These are phyloP conservation scores for Exocentrus adspersus DNA, from an alignment of 2,888 invertebrate genomes.

Conservation along the genomic window DNA sequence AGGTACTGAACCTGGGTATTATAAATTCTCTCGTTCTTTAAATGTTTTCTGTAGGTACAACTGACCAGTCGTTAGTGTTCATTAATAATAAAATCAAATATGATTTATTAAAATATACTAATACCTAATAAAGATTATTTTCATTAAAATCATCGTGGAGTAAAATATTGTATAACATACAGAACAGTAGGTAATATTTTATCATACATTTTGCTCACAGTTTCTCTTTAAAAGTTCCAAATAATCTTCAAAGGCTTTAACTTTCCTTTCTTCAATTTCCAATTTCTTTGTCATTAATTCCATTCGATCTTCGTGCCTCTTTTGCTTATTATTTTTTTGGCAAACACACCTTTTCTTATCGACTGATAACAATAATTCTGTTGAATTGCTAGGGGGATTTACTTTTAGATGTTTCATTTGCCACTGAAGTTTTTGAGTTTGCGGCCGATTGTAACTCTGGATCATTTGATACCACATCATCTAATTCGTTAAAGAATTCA, in stretches of 20 bases:
- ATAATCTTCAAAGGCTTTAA: slow-evolving; percentile 37
- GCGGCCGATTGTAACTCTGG: slow-evolving; percentile 18
- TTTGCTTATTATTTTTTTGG: slow-evolving; percentile 33
- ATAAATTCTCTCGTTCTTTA: too few species aligned
- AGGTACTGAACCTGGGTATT: too few species aligned
- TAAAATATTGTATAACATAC: too few species aligned
- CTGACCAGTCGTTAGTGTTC: too few species aligned
- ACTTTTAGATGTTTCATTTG: background rate
- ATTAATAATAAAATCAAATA: too few species aligned
- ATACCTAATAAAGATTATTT: background rate
- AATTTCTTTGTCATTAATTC: slow-evolving; percentile 30
- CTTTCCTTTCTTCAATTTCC: slow-evolving; percentile 35
- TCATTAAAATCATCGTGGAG: background rate
- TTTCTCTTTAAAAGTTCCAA: slow-evolving; percentile 27
- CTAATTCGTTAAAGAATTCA: slow-evolving; percentile 35
- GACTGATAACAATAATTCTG: background rate
- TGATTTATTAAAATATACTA: too few species aligned
- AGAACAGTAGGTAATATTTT: slow-evolving; percentile 4
- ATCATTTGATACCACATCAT: slow-evolving; percentile 32
- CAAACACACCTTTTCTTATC: slow-evolving; percentile 20
- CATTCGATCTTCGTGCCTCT: slow-evolving; percentile 36
- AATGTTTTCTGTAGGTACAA: too few species aligned
- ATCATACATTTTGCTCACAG: slow-evolving; percentile 2
- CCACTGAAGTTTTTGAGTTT: background rate
- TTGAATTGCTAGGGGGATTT: background rate